Base-by-base conservation (phyloP, 2,797 vertebrate genomes). In the Epinephelus coioides region DNA sequence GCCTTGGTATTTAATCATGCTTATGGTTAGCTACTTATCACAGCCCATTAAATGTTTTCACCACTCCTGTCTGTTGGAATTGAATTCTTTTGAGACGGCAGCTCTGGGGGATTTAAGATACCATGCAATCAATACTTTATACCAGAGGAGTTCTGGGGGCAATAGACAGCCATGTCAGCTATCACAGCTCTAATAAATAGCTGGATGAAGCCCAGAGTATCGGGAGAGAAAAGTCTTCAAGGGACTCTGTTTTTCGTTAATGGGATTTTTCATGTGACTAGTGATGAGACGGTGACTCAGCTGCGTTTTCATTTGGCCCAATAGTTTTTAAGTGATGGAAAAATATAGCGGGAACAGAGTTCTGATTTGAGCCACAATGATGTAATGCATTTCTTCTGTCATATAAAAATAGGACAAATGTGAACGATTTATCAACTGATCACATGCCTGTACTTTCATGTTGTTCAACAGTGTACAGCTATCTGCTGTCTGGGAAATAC, bases 111-210 rank as follows among this genome's bases (percentile, higher is more conserved):
- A 60, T 76, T 85, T 63, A 27, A 46, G 51, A 56, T 30, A 46
- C 34, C 21, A 43, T 50, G 51, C 7, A 51, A 84, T 91, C 90
- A 85, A 86, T 91, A 79, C 55, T 78, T 73, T 56, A 25, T 54
- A 54, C 50, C 69, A 59, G 53, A 53, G 21, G 30, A 71, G 63
- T 34, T 70, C 27, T 69, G 67, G 27, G 50, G 55, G 17, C 30
- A 70, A 60, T 49, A 68, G 23, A 7, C 59, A 43, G 30, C 13
- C 50, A 53, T 73, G 82, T 76, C 77, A 27, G 68, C 67, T 21
- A 47, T 82, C 56, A 44, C 27, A 23, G 17, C 5, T 47, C 4
- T 69, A 73, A 84, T 85, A 81, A 83, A 79, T 56, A 53, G 9
- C 38, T 67, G 15, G 18, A 40, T 68, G 69, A 79, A 51, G 55